These are phyloP conservation scores for Beroe forskalii DNA, from an alignment of 37 sponge, comb jelly and placozoan genomes.

Conservation along the genomic window DNA sequence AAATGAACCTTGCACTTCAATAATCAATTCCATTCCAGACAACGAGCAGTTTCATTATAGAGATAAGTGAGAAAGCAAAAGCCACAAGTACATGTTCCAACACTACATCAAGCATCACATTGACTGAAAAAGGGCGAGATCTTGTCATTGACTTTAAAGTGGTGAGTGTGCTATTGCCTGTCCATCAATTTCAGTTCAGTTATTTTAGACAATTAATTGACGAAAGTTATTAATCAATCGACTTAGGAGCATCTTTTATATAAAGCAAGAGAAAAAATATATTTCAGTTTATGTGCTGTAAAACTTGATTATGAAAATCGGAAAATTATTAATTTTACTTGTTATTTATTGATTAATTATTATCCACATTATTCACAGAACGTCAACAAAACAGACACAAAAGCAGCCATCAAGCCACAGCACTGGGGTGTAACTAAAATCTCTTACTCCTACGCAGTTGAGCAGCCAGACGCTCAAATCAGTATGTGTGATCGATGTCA, in stretches of 20 bases:
- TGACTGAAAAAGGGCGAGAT: background rate
- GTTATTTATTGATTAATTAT: too few relatives aligned
- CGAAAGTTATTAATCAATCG: too few relatives aligned
- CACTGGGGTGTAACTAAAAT: background rate
- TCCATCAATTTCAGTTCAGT: too few relatives aligned
- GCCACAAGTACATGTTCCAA: background rate
- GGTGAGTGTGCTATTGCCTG: background rate
- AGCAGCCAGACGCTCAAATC: background rate
- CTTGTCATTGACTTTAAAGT: background rate
- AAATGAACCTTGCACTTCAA: too few relatives aligned
- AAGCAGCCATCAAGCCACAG: background rate
- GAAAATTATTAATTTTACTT: too few relatives aligned
- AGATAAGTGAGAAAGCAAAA: background rate
- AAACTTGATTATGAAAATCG: too few relatives aligned
- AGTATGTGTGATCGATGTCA: too few relatives aligned
- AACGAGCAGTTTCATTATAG: background rate
- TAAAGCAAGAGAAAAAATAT: too few relatives aligned
- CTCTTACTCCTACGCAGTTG: background rate
- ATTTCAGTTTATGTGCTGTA: too few relatives aligned
- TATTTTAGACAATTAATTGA: too few relatives aligned
- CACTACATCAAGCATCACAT: background rate
- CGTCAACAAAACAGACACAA: background rate
- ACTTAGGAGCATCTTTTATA: too few relatives aligned
- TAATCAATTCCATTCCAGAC: background rate
- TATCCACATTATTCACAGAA: background rate